Base-by-base conservation (phyloP, 1,140 invertebrate genomes). In the Tetramorium simillimum region DNA sequence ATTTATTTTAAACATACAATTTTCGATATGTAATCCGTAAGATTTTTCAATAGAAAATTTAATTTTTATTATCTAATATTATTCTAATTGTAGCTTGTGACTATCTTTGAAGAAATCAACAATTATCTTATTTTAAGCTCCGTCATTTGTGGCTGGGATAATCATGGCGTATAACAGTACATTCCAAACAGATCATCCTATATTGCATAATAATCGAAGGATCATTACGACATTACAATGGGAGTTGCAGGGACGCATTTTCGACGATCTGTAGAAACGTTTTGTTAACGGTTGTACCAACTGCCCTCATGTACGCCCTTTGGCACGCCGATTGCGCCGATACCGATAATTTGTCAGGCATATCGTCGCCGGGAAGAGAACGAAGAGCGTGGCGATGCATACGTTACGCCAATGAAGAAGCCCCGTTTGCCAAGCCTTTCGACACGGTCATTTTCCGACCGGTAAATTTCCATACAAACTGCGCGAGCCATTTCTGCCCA, bases 361-460 rank as follows among this genome's bases (percentile, higher is more conserved):
- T 46, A 76, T 56, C 14, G 82, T 87, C 63, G 72, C 58, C 65
- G 63, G 49, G 65, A 86, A 86, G 85, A 76, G 70, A 82, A 88
- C 86, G 72, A 85, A 60, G 24, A 73, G 65, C 53, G 72, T n/a
- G 65, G 69, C 43, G 56, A 63, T 24, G 33, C 70, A 76, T 56
- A 21, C 43, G 49, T 80, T 80, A 58, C 63, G 60, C 72, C 72
- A 82, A 77, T 49, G 89, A 90, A 85, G 89, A 81, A 76, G 70
- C 78, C 67, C 75, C 86, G 90, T 93, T 91, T 91, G 70, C 82
- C 69, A 33, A 76, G 89, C 90, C 65, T 91, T 93, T 91, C 88
- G 93, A 92, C 93, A 91, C 90, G 92, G 89, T 93, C 91, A 92
- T 93, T 94, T 94, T 93, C 93, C 93, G 88, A 92, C 93, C 91